A percentile compares a stretch with the other conserved stretches of the same genome.
phyloP scores from a whole-genome alignment of 1,140 invertebrate species.

The Trachelipus rathkii region DNA sequence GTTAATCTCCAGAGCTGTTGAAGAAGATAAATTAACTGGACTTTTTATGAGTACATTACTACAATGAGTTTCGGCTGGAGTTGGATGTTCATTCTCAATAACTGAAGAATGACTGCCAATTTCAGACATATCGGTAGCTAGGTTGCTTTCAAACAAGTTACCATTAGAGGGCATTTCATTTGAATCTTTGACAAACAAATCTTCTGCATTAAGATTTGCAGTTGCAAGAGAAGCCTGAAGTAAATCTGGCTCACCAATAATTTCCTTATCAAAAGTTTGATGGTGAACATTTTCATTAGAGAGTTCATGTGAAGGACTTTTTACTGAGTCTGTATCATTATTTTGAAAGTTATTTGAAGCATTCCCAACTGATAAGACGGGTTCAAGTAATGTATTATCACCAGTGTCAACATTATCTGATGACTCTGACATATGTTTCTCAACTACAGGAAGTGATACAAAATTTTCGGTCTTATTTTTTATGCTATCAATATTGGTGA shows the following conservation, averaged over 20 bases:
- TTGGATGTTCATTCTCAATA: background rate
- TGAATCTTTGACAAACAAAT: background rate
- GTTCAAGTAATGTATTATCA: too few relatives aligned
- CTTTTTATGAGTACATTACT: background rate
- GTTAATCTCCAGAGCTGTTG: background rate
- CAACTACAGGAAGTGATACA: too few relatives aligned
- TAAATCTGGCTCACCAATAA: background rate
- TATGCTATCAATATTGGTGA: too few relatives aligned
- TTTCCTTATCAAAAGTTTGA: background rate
- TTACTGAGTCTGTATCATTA: too few relatives aligned
- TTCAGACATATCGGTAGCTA: background rate
- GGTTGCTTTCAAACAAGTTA: too few relatives aligned
- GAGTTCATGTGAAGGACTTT: too few relatives aligned
- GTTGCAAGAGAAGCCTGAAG: background rate
- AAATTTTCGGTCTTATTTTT: too few relatives aligned
- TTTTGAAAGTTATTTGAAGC: too few relatives aligned
- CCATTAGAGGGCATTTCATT: background rate
- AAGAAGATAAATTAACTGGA: background rate
- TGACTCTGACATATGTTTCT: too few relatives aligned
- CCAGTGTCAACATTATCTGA: too few relatives aligned
- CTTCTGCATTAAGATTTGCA: background rate
- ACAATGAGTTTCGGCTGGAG: background rate
- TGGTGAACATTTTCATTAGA: too few relatives aligned
- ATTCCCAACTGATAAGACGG: too few relatives aligned
- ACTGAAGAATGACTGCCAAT: background rate